Evolutionary conservation across 1,140 invertebrate genomes (phyloP).

Genomic region (Saccostrea echinata): DNA sequence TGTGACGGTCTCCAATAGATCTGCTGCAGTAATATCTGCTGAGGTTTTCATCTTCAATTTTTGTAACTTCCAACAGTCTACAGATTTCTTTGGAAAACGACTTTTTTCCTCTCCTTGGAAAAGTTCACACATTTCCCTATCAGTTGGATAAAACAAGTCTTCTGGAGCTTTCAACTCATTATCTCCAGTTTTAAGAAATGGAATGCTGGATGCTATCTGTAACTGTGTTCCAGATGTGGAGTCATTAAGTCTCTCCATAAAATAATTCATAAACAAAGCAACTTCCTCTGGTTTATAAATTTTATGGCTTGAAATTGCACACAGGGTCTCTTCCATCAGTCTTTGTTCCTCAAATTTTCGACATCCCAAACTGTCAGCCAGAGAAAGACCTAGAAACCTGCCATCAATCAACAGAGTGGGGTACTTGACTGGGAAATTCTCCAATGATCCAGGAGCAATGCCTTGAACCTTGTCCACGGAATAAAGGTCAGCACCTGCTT

Average conservation of each 20-base stretch:
- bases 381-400: not conserved
- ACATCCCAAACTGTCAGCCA: not conserved
- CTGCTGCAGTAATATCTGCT: not conserved
- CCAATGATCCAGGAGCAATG: not conserved
- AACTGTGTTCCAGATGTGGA: not conserved
- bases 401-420: not conserved
- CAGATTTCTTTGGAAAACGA: constrained; percentile 24
- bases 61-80: not conserved
- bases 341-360: not conserved
- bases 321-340: not conserved
- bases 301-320: not conserved
- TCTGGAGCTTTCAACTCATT: not conserved
- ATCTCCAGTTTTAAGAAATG: constrained; percentile 6
- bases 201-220: not conserved
- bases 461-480: not conserved
- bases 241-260: not conserved
- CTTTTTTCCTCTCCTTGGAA: not conserved
- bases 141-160: constrained; percentile 31
- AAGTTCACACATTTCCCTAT: not conserved
- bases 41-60: not conserved
- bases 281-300: not conserved
- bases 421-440: not conserved
- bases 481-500: not conserved
- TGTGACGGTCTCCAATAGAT: not conserved
- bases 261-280: not conserved